Evolutionary conservation across 1,140 invertebrate genomes (phyloP), one percentile per base, ranked within the genome.

Genomic region (Brevipalpus yothersi): DNA sequence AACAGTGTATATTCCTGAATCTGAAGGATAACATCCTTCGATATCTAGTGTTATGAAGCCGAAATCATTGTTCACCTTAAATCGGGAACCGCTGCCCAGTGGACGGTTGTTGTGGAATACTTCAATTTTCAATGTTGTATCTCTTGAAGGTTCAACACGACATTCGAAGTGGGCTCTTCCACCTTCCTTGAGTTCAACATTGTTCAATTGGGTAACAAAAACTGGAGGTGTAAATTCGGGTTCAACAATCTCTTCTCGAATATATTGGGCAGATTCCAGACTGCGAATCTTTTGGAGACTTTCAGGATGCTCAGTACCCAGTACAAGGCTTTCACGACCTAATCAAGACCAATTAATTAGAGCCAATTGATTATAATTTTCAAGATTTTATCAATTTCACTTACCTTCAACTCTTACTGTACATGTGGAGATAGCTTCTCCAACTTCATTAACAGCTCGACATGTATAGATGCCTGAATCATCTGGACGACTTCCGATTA

Each of bases 381-480:
- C 12, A 45, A 45, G 4, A 45, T 4, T 45, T 13, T 15, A 3
- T 10, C n/a, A 17, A 31, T 31, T 5, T n/a, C 2, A 13, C n/a
- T 45, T 10, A 53, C 53, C n/a, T 39, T 55, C 53, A 72, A 86
- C 89, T 42, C 83, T 82, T 15, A 92, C 76, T 1, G 80, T 83
- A 43, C 82, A 83, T 70, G 77, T 82, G 3, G 87, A 91, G 23
- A 80, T 93, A 21, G n/a, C 59, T 15, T 40, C 23, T 15, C 63
- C 60, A 51, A 43, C 21, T 69, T 81, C 78, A 47, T 60, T 60
- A 2, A 40, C 21, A 4, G 89, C 89, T 71, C 85, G 83, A 66
- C 87, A 93, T 8, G 86, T 92, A 68, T 93, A 95, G 0, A 94
- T 84, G 17, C 94, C 94, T 23, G 87, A 91, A 72, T 99, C 94